These are phyloP conservation scores for Psephotus haematonotus DNA, from an alignment of 2,113 vertebrate species.

Conservation along the genomic window DNA sequence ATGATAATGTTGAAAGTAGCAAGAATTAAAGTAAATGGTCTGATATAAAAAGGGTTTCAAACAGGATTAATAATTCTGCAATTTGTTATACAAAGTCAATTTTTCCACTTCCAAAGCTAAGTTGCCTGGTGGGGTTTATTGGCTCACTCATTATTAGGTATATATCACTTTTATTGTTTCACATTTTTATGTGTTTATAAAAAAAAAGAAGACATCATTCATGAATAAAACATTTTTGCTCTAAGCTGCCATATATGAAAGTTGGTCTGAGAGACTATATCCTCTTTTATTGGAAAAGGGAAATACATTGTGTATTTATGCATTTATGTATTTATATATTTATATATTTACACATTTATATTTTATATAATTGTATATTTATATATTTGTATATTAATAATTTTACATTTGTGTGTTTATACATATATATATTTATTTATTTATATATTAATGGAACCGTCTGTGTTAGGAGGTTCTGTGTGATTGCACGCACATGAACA, in stretches of 20 bases:
- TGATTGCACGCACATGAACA: not conserved
- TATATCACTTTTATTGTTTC: slow-evolving; percentile 80
- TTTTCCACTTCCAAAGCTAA: slow-evolving; percentile 75
- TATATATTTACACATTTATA: not conserved
- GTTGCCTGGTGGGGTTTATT: slow-evolving; percentile 76
- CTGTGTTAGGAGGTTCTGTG: not conserved
- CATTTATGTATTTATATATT: not conserved
- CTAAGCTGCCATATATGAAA: slow-evolving; percentile 66
- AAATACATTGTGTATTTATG: slow-evolving; percentile 18
- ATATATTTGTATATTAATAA: not conserved
- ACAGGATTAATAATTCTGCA: slow-evolving; percentile 76
- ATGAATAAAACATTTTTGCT: slow-evolving; percentile 80
- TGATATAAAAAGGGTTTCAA: slow-evolving; percentile 74
- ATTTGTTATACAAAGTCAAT: slow-evolving; percentile 79
- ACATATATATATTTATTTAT: not conserved
- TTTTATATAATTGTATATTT: not conserved
- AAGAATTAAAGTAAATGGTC: slow-evolving; percentile 77
- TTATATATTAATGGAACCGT: not conserved
- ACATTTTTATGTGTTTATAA: slow-evolving; percentile 78
- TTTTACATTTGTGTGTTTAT: not conserved
- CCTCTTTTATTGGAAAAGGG: slow-evolving; percentile 58
- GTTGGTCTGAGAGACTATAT: slow-evolving; percentile 64
- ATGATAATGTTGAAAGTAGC: slow-evolving; percentile 72
- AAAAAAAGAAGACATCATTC: slow-evolving; percentile 22
- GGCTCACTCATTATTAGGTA: slow-evolving; percentile 76